Conservation (phyloP, 2,797 vertebrate species). For the Enteromius paludinosus region DNA sequence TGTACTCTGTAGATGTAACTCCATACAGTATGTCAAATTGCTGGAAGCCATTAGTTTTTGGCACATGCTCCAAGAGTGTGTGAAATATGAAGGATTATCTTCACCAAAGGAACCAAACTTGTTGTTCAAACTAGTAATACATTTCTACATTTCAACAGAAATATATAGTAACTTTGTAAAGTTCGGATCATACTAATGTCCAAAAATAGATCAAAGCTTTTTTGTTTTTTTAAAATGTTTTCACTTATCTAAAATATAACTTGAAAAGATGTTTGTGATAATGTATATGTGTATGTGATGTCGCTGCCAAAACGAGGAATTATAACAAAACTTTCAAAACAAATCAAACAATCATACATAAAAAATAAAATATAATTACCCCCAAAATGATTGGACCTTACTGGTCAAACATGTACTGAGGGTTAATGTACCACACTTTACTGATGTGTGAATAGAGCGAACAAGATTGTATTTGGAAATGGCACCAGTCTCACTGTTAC, state of each 20-base stretch:
- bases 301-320: not conserved
- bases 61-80: not conserved
- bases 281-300: not conserved
- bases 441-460: slow-evolving; percentile 38
- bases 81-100: slow-evolving; percentile 9
- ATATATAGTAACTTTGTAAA: not conserved
- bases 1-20: not conserved
- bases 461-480: slow-evolving; percentile 54
- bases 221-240: not conserved
- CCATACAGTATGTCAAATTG: not conserved
- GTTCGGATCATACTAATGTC: not conserved
- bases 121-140: slow-evolving; percentile 6
- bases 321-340: not conserved
- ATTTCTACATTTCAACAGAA: not conserved
- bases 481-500: slow-evolving; percentile 69
- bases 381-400: not conserved
- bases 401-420: not conserved
- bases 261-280: not conserved
- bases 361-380: not conserved
- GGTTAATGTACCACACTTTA: not conserved
- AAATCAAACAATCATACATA: not conserved
- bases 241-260: too few species aligned
- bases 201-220: not conserved
- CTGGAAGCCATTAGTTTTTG: not conserved
- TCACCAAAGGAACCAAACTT: slow-evolving; percentile 14